Base-by-base conservation (phyloP, 2,888 invertebrate genomes). In the Platerodrilus igneus region DNA sequence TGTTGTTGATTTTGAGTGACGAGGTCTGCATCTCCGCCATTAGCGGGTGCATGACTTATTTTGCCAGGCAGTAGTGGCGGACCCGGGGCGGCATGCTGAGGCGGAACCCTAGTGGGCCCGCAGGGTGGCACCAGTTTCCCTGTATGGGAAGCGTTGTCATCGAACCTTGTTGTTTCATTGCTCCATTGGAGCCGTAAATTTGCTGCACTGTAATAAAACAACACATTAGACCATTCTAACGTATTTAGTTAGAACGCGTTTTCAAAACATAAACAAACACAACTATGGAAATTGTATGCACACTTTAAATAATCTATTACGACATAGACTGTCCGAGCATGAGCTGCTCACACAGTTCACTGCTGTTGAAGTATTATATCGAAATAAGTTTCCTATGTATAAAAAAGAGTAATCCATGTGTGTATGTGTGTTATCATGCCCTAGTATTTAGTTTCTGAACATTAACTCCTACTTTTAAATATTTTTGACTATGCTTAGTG, bases 81-180 rank as follows among this genome's bases (percentile, higher is more conserved):
- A 71, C 79, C 79, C 76, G 77, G 77, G 79, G 81, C 83, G 64
- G 68, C 67, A 62, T 68, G 68, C 66, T 67, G 66, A 62, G 60
- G 59, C 64, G 67, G 69, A 68, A 69, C 69, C 69, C 69, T 58
- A 64, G 67, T 65, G 72, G 76, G 83, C 86, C 88, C 88, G 84
- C 89, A 89, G 89, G 90, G 89, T 81, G 87, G 84, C 79, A 81
- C 88, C 85, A 88, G 89, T 90, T 90, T 90, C 88, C 89, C 89
- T 86, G 84, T 72, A 77, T 77, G 55, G 69, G 68, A 59, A 71
- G 60, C 59, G 70, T 72, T 68, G 74, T 75, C 71, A 75, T 73
- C 66, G 72, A 73, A 68, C 62, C 71, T 72, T 51, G 53, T 79
- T 73, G 67, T 75, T 76, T 76, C 61, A 76, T 78, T 48, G 81